Base-by-base conservation (phyloP, 1,140 invertebrate species). In the Eumaeus atala region DNA sequence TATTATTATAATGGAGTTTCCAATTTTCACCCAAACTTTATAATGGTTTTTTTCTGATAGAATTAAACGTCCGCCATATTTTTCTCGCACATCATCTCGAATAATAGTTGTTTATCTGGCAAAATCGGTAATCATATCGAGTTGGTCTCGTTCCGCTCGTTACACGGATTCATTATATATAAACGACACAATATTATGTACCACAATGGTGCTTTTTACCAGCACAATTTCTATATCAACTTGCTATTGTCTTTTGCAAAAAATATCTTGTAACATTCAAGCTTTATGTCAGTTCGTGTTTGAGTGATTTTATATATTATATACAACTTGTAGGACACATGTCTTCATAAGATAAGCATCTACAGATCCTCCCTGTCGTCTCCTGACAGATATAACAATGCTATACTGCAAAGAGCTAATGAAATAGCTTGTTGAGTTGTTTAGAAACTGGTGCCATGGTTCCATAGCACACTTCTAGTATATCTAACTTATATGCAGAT, bases 131-230 rank as follows among this genome's bases (percentile, higher is more conserved):
- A 38, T 48, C 47, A 56, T 50, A 60, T 62, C 58, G 35, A 36
- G 17, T 53, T 40, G 42, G 33, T 40, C 36, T 38, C 58, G 68
- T 71, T 71, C 66, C 71, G 71, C 53, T 74, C 49, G 59, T 74
- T 71, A 58, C 42, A 42, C 59, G 48, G 36, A 36, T 61, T 66
- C 47, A 68, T 66, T 59, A 54, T 48, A 52, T 48, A 66, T 59
- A 61, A 68, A 63, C 51, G 61, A 54, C 50, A 48, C 52, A 54
- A 56, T 36, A n/a, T 28, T 18, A 51, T 48, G 54, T 48, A 38
- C 48, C 49, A 60, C 53, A 18, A 52, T 54, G 14, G 40, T 44
- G 40, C 40, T 44, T 44, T 44, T 44, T 44, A 44, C 16, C 40
- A 44, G 40, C 12, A 44, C 40, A 44, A 44, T 44, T 44, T 44